Evolutionary conservation across 2,797 vertebrate species (phyloP).

Genomic region (Mus caroli): DNA sequence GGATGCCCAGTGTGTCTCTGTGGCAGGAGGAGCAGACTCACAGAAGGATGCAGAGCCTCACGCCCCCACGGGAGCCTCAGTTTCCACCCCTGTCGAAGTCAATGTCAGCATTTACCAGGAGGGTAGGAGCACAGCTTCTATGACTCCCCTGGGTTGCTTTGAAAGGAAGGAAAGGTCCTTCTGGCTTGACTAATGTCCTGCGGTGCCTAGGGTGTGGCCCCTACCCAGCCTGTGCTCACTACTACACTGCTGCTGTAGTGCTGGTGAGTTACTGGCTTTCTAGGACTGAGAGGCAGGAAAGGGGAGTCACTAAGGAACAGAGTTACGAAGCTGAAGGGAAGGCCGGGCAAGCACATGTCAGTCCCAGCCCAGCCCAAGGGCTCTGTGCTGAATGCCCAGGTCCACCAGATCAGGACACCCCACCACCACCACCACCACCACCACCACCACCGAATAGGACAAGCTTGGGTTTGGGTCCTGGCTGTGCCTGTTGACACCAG

Average conservation of each 20-base stretch:
- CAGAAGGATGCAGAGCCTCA: background rate
- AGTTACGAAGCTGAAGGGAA: background rate
- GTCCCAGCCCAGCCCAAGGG: background rate
- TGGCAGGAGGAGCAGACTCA: background rate
- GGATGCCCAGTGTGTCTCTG: background rate
- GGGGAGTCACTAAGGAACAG: background rate
- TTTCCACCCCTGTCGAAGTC: background rate
- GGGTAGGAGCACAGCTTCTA: background rate
- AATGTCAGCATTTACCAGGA: background rate
- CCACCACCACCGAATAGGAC: background rate
- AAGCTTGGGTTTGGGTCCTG: background rate
- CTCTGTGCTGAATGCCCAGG: background rate
- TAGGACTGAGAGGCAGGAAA: background rate
- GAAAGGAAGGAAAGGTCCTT: background rate
- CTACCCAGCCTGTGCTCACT: rapidly evolving
- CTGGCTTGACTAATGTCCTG: background rate
- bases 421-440: too few relatives aligned
- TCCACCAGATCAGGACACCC: background rate
- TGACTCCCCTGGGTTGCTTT: background rate
- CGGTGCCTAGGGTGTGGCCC: rapidly evolving
- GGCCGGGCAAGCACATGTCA: background rate
- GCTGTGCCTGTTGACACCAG: background rate
- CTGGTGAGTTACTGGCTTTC: background rate
- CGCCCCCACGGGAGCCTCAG: background rate
- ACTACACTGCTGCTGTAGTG: rapidly evolving